Evolutionary conservation across 2,797 vertebrate genomes (phyloP).

Genomic region (Alcedo quadribrachys): DNA sequence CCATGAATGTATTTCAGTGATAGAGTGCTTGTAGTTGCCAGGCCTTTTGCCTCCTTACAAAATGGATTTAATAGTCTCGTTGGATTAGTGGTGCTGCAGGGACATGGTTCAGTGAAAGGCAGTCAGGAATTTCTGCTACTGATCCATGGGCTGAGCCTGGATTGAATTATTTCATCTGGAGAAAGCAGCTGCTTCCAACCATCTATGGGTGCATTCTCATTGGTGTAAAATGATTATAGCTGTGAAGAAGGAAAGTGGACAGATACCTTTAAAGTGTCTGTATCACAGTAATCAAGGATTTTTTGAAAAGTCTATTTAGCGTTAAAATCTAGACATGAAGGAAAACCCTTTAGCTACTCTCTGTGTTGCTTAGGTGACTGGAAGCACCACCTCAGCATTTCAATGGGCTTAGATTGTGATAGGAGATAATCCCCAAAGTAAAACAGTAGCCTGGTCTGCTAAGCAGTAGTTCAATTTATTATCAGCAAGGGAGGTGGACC

Average conservation of each 20-base stretch:
- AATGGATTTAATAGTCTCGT: neutral
- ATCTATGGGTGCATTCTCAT: neutral
- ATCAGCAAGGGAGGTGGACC: neutral
- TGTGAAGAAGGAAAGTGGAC: neutral
- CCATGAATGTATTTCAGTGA: neutral
- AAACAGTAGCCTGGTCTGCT: neutral
- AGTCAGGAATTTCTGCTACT: neutral
- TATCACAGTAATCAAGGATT: neutral
- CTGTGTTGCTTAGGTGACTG: neutral
- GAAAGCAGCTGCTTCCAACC: neutral
- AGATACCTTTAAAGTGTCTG: neutral
- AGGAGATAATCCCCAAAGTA: neutral
- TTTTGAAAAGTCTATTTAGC: neutral
- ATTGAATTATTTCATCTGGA: neutral
- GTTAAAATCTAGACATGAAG: neutral
- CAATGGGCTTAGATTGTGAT: neutral
- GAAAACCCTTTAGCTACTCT: neutral
- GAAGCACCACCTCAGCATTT: neutral
- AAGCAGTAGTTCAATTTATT: neutral
- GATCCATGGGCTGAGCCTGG: neutral
- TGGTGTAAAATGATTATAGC: neutral
- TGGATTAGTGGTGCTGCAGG: neutral
- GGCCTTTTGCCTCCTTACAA: neutral
- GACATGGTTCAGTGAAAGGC: neutral
- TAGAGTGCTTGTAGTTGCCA: neutral